phyloP scores from a whole-genome alignment of 2,888 invertebrate species.

The Diogma glabrata region DNA sequence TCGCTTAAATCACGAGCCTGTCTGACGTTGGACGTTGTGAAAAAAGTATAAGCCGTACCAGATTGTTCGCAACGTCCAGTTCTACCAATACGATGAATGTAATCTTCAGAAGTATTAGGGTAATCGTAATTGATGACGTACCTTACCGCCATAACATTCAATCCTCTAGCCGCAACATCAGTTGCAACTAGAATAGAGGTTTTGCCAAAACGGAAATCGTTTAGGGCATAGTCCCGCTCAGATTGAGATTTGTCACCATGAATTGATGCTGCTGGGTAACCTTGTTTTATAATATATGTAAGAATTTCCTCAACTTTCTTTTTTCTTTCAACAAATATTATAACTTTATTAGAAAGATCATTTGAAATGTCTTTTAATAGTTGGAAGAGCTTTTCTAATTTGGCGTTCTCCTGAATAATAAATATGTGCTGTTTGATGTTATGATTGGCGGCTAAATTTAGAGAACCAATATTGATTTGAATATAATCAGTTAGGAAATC shows the following conservation, averaged over 20 bases:
- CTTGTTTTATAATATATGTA: slow-evolving; percentile 69
- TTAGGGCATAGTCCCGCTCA: slow-evolving; percentile 77
- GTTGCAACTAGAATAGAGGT: slow-evolving; percentile 85
- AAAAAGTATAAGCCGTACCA: slow-evolving; percentile 94
- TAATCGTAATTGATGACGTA: slow-evolving; percentile 97
- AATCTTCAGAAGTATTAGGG: slow-evolving; percentile 95
- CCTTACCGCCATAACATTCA: slow-evolving; percentile 90
- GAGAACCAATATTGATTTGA: slow-evolving; percentile 91
- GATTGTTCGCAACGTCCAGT: slow-evolving; percentile 88
- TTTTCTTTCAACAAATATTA: slow-evolving; percentile 98
- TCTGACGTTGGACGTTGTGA: slow-evolving; percentile 80
- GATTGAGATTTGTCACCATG: slow-evolving; percentile 92
- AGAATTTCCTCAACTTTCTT: slow-evolving; percentile 89
- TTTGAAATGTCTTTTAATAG: slow-evolving; percentile 71
- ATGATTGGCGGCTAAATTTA: slow-evolving; percentile 90
- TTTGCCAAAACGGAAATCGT: slow-evolving; percentile 71
- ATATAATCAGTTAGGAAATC: slow-evolving; percentile 91
- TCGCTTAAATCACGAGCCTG: slow-evolving; percentile 87
- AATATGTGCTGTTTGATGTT: slow-evolving; percentile 95
- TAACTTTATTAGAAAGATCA: slow-evolving; percentile 82
- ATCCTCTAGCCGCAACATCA: slow-evolving; percentile 85
- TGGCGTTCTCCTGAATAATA: slow-evolving; percentile 83
- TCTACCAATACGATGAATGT: slow-evolving; percentile 92
- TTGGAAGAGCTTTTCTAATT: slow-evolving; percentile 63
- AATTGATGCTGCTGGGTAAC: slow-evolving; percentile 68